Evolutionary conservation across 2,888 invertebrate genomes (phyloP), one percentile per base, ranked within the genome.

Genomic region (Rhingia campestris): DNA sequence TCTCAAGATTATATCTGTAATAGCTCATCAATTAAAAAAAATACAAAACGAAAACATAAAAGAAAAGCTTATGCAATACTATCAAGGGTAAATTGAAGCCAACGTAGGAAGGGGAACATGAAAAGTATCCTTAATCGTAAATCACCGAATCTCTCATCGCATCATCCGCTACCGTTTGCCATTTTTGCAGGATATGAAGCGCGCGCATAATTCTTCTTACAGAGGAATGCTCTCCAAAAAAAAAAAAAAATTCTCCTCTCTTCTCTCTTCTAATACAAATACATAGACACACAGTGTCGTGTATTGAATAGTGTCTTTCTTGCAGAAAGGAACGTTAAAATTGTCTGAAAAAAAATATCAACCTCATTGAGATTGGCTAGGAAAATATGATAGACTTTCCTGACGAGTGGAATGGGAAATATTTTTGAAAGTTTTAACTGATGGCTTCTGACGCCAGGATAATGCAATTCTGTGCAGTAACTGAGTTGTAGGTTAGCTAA

Each of bases 121-220:
- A 76, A 75, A 45, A 61, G 63, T 74, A 70, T 84, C 69, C 59
- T 74, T 75, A 80, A 84, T 84, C 80, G 80, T 75, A 84, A 79
- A 84, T 84, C 69, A 74, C 64, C 74, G 45, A 79, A 84, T 84
- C 69, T 75, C 66, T 70, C 66, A 61, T 70, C 54, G 58, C 64
- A 82, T 74, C 45, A 32, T 12, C 53, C 41, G 53, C 59, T 14
- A 14, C 41, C 51, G 4, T 39, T 58, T 53, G 43, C n/a, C 41
- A n/a, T 45, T 43, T 33, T 54, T 53, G 30, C n/a, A 43, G 47
- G 47, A 47, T 54, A 45, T 47, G 33, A 70, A 70, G 75, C 80
- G 84, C 75, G 54, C 64, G 74, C 84, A 66, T 79, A 22, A 53
- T 69, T 33, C 61, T 39, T 63, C 56, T 37, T 49, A 5, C 63